phyloP scores from a whole-genome alignment of 92 coral and sea anemone species.

The Hydrozoanthus gracilis region DNA sequence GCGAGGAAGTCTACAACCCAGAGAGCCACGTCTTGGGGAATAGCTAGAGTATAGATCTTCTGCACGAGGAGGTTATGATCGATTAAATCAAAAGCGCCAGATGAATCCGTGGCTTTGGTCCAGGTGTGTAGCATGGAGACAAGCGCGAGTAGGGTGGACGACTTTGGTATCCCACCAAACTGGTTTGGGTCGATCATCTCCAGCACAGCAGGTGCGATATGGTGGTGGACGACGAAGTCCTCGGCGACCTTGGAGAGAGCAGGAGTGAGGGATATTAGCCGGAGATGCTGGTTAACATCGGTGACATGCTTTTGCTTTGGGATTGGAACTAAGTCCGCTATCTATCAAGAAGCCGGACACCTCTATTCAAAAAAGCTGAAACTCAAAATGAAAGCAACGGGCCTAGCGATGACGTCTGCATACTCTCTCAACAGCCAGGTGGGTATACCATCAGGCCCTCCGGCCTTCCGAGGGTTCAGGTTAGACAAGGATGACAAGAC shows the following conservation, averaged over 20 bases:
- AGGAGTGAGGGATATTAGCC: neutral
- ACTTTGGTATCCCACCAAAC: neutral
- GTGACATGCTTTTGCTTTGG: neutral
- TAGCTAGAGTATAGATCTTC: neutral
- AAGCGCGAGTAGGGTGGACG: neutral
- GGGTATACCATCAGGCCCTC: constrained; percentile 55
- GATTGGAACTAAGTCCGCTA: neutral
- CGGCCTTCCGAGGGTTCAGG: constrained; percentile 43
- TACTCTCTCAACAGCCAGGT: constrained; percentile 50
- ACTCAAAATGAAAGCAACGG: constrained; percentile 41
- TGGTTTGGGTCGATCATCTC: neutral
- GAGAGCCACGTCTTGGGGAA: neutral
- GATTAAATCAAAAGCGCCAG: neutral
- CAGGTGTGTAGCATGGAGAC: neutral
- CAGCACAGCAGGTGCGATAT: neutral
- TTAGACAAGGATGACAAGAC: constrained; percentile 34
- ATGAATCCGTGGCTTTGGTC: neutral
- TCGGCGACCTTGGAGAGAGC: neutral
- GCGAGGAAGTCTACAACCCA: neutral
- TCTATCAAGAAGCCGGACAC: neutral
- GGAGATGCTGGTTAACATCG: neutral
- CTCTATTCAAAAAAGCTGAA: neutral
- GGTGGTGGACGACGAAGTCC: neutral
- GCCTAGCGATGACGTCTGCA: constrained; percentile 45
- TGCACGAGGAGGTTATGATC: neutral